Percentiles rank a stretch among this genome's conserved stretches.
Conservation (phyloP, 1,140 invertebrate genomes). For the Zaprionus vittiger region DNA sequence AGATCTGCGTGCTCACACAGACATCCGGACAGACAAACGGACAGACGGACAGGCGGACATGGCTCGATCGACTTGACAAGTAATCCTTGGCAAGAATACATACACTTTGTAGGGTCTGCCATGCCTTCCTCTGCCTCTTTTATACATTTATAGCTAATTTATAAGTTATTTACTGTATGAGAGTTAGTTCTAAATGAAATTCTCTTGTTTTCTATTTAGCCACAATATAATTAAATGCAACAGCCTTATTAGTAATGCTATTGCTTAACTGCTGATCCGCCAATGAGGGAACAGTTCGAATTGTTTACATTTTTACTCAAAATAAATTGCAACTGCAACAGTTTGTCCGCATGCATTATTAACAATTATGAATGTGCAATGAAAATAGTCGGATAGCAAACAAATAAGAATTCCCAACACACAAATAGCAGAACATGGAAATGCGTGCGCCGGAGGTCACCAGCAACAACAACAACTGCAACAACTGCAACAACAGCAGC, state of each 20-base stretch:
- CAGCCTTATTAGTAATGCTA: not conserved
- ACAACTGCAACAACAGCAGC: slow-evolving; percentile 9
- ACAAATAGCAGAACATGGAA: slow-evolving; percentile 39
- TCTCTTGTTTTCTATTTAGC: no score
- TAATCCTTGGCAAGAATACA: no score
- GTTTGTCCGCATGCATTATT: slow-evolving; percentile 43
- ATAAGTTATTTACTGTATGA: not conserved
- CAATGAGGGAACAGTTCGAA: not conserved
- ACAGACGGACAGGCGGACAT: no score
- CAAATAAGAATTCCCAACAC: slow-evolving; percentile 51
- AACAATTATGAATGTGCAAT: slow-evolving; percentile 50
- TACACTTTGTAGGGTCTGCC: no score
- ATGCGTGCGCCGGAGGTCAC: slow-evolving; percentile 45
- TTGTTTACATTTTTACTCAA: slow-evolving; percentile 1
- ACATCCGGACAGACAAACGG: no score
- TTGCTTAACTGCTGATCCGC: not conserved
- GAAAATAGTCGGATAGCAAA: slow-evolving; percentile 32
- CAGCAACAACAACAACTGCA: slow-evolving; percentile 1
- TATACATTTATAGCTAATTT: not conserved
- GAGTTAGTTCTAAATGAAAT: not conserved
- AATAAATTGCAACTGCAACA: slow-evolving; percentile 28
- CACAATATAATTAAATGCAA: not conserved
- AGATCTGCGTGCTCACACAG: no score
- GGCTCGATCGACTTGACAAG: no score
- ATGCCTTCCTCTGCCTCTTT: no score